Percentiles rank a stretch among this genome's conserved stretches.
Conservation (phyloP, 2,888 invertebrate genomes). For the Chloroclysta siterata region DNA sequence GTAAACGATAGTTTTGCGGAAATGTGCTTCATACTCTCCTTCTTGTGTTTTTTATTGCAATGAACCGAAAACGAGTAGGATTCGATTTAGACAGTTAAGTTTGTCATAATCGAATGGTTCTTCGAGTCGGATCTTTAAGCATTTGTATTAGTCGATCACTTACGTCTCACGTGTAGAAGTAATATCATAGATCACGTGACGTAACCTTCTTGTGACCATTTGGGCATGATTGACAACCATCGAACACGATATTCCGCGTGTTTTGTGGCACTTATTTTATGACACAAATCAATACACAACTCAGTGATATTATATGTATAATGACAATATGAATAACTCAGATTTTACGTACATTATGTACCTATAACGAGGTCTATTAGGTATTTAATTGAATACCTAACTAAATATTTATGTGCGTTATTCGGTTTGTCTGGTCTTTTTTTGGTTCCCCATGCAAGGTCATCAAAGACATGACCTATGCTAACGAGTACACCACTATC, state of each 20-base stretch:
- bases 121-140: background rate
- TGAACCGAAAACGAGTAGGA: no score
- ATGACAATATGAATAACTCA: background rate
- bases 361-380: background rate
- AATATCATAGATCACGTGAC: background rate
- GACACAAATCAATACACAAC: background rate
- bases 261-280: conserved; percentile 4
- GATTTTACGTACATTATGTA: background rate
- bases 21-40: no score
- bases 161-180: background rate
- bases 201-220: background rate
- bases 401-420: no score
- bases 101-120: background rate
- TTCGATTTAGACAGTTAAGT: no score
- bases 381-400: no score
- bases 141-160: background rate
- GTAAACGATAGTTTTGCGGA: no score
- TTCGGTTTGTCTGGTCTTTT: no score
- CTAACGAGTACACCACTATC: no score
- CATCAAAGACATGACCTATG: no score
- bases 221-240: conserved; percentile 18
- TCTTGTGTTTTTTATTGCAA: no score
- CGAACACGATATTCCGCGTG: conserved; percentile 14
- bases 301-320: background rate
- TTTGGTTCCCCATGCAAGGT: no score